These are phyloP conservation scores for Calameuta pallipes DNA, from an alignment of 2,888 invertebrate genomes.

Conservation along the genomic window DNA sequence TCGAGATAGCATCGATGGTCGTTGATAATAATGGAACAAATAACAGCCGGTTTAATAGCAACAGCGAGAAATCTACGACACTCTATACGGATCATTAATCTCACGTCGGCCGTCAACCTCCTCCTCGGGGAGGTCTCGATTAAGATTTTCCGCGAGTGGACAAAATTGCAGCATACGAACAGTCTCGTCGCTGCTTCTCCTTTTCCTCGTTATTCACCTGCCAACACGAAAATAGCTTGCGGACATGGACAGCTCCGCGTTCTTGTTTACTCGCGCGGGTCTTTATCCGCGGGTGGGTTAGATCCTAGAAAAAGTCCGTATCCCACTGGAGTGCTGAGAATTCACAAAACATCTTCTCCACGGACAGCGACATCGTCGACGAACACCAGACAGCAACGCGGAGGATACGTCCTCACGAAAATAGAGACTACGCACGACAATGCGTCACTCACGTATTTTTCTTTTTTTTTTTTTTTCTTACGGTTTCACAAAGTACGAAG, in stretches of 20 bases:
- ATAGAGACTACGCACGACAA: background rate
- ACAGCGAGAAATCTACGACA: background rate
- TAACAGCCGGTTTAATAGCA: background rate
- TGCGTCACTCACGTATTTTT: background rate
- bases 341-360: background rate
- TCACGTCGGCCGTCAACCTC: background rate
- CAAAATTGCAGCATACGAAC: background rate
- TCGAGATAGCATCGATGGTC: background rate
- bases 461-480: background rate
- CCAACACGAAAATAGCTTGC: slow-evolving; percentile 1
- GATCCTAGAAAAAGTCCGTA: background rate
- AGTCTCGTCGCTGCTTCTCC: background rate
- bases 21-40: background rate
- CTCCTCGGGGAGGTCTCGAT: background rate
- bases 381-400: background rate
- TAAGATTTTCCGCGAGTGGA: background rate
- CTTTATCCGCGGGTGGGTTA: background rate
- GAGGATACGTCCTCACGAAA: background rate
- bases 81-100: background rate
- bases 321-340: background rate
- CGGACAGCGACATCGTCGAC: background rate
- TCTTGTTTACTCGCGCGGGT: background rate
- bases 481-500: background rate
- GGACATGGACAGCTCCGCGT: background rate
- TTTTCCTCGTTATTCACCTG: slow-evolving; percentile 2